These are phyloP conservation scores for Tinamus major DNA, from an alignment of 2,797 vertebrate genomes.

Conservation along the genomic window DNA sequence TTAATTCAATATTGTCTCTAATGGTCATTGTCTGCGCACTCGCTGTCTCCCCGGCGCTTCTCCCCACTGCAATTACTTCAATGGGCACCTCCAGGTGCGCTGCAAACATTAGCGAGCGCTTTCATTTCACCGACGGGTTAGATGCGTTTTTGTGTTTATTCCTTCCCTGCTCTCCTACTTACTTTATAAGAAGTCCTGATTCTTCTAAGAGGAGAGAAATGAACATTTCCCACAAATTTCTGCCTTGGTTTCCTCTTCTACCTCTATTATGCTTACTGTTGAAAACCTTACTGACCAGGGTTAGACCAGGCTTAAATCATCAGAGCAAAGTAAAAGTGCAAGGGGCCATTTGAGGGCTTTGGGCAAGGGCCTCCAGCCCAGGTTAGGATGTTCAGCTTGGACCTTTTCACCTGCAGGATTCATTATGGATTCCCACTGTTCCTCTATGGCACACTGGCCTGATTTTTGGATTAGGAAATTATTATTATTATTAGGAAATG, in stretches of 20 bases:
- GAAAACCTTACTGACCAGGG: not conserved
- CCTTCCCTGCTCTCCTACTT: slow-evolving; percentile 40
- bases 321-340: not conserved
- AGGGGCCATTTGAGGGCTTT: not conserved
- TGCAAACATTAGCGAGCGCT: slow-evolving; percentile 59
- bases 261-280: not conserved
- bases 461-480: slow-evolving; percentile 57
- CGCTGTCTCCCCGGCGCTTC: slow-evolving; percentile 45
- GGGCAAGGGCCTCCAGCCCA: not conserved
- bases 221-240: slow-evolving; percentile 17
- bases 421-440: not conserved
- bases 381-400: not conserved
- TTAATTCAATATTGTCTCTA: slow-evolving; percentile 69
- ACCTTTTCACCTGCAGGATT: not conserved
- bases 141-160: slow-evolving; percentile 31
- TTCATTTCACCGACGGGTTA: slow-evolving; percentile 44
- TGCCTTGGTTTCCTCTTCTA: slow-evolving; percentile 20
- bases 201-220: slow-evolving; percentile 30
- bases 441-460: slow-evolving; percentile 11
- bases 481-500: slow-evolving; percentile 40
- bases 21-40: slow-evolving; percentile 65
- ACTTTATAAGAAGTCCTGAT: slow-evolving; percentile 28
- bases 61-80: slow-evolving; percentile 53
- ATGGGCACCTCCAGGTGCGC: slow-evolving; percentile 65
- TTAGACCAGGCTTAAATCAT: not conserved